Conservation (phyloP, 2,888 invertebrate species). For the Netelia melanura region DNA sequence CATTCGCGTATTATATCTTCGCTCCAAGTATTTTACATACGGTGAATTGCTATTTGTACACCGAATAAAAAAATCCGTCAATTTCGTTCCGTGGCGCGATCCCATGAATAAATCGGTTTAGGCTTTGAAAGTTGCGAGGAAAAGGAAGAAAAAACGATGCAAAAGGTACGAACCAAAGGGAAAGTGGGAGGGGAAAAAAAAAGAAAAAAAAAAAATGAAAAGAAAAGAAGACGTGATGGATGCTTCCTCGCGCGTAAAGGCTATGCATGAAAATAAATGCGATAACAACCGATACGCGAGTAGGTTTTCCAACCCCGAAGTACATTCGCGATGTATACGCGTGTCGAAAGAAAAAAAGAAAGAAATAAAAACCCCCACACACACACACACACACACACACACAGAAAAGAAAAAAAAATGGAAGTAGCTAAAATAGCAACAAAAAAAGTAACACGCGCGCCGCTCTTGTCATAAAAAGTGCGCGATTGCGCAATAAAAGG, state of each 20-base stretch:
- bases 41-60: too few species aligned
- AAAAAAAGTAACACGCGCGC: neutral
- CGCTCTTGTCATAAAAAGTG: neutral
- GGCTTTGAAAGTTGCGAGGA: neutral
- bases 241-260: constrained; percentile 62
- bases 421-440: neutral
- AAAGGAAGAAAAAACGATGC: neutral
- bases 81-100: neutral
- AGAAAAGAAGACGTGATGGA: constrained; percentile 44
- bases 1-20: neutral
- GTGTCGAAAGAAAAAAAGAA: neutral
- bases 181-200: neutral
- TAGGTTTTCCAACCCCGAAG: too few species aligned
- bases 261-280: neutral
- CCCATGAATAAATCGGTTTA: constrained; percentile 4
- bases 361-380: neutral
- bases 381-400: too few species aligned
- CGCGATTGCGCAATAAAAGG: neutral
- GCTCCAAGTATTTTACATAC: too few species aligned
- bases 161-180: neutral
- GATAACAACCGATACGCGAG: neutral
- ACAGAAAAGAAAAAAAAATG: neutral
- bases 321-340: too few species aligned
- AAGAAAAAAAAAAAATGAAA: neutral
- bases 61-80: too few species aligned